Evolutionary conservation across 2,113 vertebrate genomes (phyloP), one percentile per base, ranked within the genome.

Genomic region (Potamarius usumacintae): DNA sequence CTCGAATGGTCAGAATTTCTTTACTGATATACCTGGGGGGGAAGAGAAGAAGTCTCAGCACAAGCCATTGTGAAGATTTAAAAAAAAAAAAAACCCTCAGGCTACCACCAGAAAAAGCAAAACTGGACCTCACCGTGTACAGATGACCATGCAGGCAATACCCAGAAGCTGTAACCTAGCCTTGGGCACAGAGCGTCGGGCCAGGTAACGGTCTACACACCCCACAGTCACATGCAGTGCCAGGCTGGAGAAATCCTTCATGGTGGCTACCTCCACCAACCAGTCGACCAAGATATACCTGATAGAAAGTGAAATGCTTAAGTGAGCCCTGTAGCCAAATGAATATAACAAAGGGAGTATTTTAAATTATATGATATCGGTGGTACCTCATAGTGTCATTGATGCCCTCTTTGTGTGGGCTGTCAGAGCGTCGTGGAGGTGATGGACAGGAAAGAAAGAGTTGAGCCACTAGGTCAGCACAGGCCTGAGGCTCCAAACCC

Each of bases 91-190:
- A 42, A 42, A 11, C 48, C 9, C 17, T 53, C 18, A 57, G 5
- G 27, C 3, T 2, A 5, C 4, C 27, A 42, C 10, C 11, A 50
- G 60, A 50, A 65, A 18, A 25, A 5, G 3, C 22, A 50, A 15
- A 17, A 42, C 30, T 9, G 2, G n/a, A 3, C 52, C 89, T 86
- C 88, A 99, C 98, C 98, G 95, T 90, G 98, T 99, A 88, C 97
- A 98, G 91, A 99, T 97, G 63, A 99, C 98, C 98, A 99, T 99
- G 95, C 98, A 99, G 86, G 98, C 97, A 0, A 99, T 99, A 89
- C 98, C 98, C 90, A 99, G 92, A 1, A 99, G 96, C 90, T 99
- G 98, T 4, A 99, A 97, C 11, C 91, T 94, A 81, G 96, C 95
- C 62, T 98, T 96, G 14, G 97, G 95, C 7, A 99, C 97, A 0